Evolutionary conservation across 2,888 invertebrate genomes (phyloP).

Genomic region (Pyrgus malvae): DNA sequence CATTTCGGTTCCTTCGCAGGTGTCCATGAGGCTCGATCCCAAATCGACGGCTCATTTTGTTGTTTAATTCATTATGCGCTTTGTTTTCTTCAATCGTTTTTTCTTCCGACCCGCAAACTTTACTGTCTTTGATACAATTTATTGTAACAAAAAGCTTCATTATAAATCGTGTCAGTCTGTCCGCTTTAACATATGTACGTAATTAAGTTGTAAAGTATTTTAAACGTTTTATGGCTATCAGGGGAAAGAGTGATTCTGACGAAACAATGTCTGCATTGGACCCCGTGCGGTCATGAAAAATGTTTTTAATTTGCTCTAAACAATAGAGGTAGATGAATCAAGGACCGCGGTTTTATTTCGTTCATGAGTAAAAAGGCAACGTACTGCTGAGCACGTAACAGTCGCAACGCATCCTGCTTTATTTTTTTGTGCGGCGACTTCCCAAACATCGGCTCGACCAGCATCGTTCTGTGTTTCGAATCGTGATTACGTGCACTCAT

Average conservation of each 20-base stretch:
- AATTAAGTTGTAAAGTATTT: conserved; percentile 75
- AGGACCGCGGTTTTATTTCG: conserved; percentile 38
- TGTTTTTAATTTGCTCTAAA: conserved; percentile 55
- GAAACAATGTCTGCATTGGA: conserved; percentile 44
- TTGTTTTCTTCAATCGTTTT: conserved; percentile 72
- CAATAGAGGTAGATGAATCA: conserved; percentile 45
- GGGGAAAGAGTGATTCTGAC: conserved; percentile 48
- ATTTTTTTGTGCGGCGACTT: conserved; percentile 58
- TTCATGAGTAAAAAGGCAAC: conserved; percentile 35
- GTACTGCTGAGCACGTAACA: conserved; percentile 41
- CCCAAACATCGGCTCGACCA: conserved; percentile 52
- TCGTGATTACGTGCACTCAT: conserved; percentile 55
- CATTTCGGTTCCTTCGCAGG: conserved; percentile 69
- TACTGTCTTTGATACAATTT: conserved; percentile 66
- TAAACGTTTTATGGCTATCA: conserved; percentile 61
- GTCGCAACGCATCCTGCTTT: conserved; percentile 40
- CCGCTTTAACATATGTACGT: conserved; percentile 74
- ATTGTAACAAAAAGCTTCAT: conserved; percentile 67
- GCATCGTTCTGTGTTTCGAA: conserved; percentile 65
- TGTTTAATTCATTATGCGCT: conserved; percentile 77
- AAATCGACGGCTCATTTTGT: conserved; percentile 67
- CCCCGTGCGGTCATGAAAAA: conserved; percentile 42
- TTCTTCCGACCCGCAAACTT: conserved; percentile 60
- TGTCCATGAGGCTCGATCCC: conserved; percentile 55
- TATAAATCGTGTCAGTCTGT: conserved; percentile 69